phyloP scores from a whole-genome alignment of 2,888 invertebrate species.

The Xanthia icteritia region DNA sequence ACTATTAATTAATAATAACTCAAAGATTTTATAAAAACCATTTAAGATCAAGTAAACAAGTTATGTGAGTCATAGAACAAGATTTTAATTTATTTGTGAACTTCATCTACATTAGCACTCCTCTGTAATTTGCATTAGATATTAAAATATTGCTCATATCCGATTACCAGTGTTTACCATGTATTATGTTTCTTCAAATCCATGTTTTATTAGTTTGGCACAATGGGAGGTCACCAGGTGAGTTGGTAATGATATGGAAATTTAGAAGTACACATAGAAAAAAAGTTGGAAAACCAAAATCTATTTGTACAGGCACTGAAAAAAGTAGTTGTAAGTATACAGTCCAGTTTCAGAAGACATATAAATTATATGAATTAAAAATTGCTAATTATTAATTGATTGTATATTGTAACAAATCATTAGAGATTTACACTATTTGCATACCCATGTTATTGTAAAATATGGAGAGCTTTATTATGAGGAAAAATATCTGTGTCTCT shows the following conservation, averaged over 20 bases:
- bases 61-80: constrained; percentile 53
- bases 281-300: neutral
- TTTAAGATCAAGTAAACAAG: constrained; percentile 51
- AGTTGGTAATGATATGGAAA: neutral
- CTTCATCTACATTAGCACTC: constrained; percentile 44
- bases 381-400: neutral
- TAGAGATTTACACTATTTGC: too few species aligned
- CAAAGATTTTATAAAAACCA: constrained; percentile 10
- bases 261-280: neutral
- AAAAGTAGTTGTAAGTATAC: neutral
- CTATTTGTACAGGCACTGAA: neutral
- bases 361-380: neutral
- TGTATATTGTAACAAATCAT: neutral
- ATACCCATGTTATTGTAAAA: too few species aligned
- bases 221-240: constrained; percentile 47
- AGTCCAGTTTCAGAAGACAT: neutral
- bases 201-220: constrained; percentile 43
- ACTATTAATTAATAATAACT: constrained; percentile 8
- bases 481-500: too few species aligned
- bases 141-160: constrained; percentile 51
- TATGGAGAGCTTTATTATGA: too few species aligned
- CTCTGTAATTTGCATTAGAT: constrained; percentile 59
- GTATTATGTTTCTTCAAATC: constrained; percentile 56
- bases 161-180: constrained; percentile 52
- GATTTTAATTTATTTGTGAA: constrained; percentile 49